phyloP scores from a whole-genome alignment of 1,140 invertebrate genomes.

The Periplaneta americana region DNA sequence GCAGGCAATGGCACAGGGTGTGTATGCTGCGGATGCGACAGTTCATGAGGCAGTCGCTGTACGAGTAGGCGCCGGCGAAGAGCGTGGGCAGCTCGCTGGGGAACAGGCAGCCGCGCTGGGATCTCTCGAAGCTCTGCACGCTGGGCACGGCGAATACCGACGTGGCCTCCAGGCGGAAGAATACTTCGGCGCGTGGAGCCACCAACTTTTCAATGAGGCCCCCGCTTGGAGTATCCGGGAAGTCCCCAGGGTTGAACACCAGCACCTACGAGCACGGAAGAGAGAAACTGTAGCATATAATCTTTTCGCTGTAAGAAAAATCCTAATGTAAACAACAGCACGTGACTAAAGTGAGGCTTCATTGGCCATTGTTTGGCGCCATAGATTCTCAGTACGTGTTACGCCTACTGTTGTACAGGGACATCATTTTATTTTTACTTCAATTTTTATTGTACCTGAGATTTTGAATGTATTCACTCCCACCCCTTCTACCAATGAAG shows the following conservation, averaged over 20 bases:
- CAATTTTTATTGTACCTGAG: too few species aligned
- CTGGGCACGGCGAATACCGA: slow-evolving; percentile 21
- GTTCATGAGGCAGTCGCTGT: slow-evolving; percentile 49
- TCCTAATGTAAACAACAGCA: too few species aligned
- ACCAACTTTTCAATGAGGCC: slow-evolving; percentile 27
- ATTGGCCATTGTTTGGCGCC: too few species aligned
- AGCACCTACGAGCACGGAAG: slow-evolving; percentile 31
- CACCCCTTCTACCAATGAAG: too few species aligned
- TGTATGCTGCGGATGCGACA: slow-evolving; percentile 44
- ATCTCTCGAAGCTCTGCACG: slow-evolving; percentile 22
- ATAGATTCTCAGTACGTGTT: too few species aligned
- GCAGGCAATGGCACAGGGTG: slow-evolving; percentile 46
- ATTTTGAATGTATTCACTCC: too few species aligned
- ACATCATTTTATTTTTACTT: too few species aligned
- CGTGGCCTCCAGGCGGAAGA: slow-evolving; percentile 24
- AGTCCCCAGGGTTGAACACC: slow-evolving; percentile 41
- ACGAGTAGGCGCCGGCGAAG: slow-evolving; percentile 41
- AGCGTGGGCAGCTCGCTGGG: slow-evolving; percentile 35
- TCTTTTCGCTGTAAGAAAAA: too few species aligned
- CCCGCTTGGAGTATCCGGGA: slow-evolving; percentile 36
- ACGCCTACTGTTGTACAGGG: too few species aligned
- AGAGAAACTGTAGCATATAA: too few species aligned
- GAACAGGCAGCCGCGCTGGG: slow-evolving; percentile 49
- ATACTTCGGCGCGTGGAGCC: slow-evolving; percentile 19
- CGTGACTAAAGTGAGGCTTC: too few species aligned